These are phyloP conservation scores for Drosophila kurseongensis DNA, from an alignment of 1,140 invertebrate genomes.

Conservation along the genomic window DNA sequence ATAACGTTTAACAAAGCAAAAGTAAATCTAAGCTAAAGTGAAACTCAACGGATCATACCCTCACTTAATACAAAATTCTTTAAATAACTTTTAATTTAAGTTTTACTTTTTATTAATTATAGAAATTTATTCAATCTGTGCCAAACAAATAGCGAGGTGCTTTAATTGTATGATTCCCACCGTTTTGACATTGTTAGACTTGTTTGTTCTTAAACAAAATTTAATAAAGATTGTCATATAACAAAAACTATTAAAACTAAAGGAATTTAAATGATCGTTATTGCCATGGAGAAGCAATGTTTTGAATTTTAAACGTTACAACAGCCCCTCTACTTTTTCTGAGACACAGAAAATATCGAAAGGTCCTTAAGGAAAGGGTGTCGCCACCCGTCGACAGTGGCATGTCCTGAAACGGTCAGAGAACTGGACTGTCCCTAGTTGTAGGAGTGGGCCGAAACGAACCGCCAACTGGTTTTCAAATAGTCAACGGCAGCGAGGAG, in stretches of 20 bases:
- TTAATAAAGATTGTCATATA: too few relatives aligned
- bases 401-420: constrained; percentile 13
- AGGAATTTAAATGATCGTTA: constrained; percentile 10
- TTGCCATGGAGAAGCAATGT: constrained; percentile 10
- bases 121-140: too few relatives aligned
- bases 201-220: too few relatives aligned
- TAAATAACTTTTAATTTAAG: background rate
- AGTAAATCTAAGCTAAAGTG: background rate
- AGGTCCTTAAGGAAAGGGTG: constrained; percentile 11
- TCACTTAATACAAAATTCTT: background rate
- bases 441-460: constrained; percentile 19
- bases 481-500: constrained; percentile 42
- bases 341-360: background rate
- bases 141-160: too few relatives aligned
- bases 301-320: background rate
- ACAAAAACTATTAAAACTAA: background rate
- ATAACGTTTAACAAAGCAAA: background rate
- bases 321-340: background rate
- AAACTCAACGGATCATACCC: background rate
- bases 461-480: constrained; percentile 51
- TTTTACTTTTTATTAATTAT: background rate
- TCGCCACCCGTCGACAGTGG: constrained; percentile 7
- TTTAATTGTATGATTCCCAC: too few relatives aligned
- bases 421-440: constrained; percentile 1
- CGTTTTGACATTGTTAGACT: too few relatives aligned